Base-by-base conservation (phyloP, 64 coral and sea anemone species). In the Porites lutea region DNA sequence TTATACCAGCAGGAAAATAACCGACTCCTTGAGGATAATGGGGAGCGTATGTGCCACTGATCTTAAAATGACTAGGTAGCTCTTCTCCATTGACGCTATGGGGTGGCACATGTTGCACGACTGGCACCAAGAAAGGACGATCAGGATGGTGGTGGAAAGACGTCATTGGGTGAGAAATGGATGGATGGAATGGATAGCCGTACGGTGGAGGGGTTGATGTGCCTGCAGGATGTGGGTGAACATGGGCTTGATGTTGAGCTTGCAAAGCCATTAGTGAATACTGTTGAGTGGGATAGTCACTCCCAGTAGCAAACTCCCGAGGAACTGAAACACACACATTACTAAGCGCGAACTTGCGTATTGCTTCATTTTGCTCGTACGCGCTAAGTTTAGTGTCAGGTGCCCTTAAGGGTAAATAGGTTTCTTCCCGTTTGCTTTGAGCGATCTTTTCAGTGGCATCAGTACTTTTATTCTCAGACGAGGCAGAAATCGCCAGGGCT, bases 361-460 rank as follows among this genome's bases (percentile, higher is more conserved):
- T 94, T n/a, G 95, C 95, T 86, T 97, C 95, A 46, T 55, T 94
- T 71, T 91, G 82, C 76, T 97, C 95, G 50, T 97, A 92, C 18
- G 23, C 81, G 5, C 71, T 81, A 3, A 97, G 77, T 78, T 97
- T 97, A 66, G 88, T 75, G 60, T 97, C 95, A 82, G 95, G 95
- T 21, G 48, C 75, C 82, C 91, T 94, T 13, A 92, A 88, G 12
- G 92, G 95, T 48, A 94, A 48, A 66, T 82, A 79, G 5, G 77
- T 90, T 55, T 97, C 88, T 62, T 97, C 95, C 12, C 74, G 80
- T 54, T 91, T 91, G 74, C 80, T 65, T 79, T 90, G 59, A 12
- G 63, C 85, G 21, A 77, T 66, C 20, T 74, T 85, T 87, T 93
- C 86, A 67, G 23, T 51, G 48, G 67, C 73, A 18, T 87, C 60